Evolutionary conservation across 2,888 invertebrate species (phyloP), one percentile per base, ranked within the genome.

Genomic region (Agrochola lychnidis): DNA sequence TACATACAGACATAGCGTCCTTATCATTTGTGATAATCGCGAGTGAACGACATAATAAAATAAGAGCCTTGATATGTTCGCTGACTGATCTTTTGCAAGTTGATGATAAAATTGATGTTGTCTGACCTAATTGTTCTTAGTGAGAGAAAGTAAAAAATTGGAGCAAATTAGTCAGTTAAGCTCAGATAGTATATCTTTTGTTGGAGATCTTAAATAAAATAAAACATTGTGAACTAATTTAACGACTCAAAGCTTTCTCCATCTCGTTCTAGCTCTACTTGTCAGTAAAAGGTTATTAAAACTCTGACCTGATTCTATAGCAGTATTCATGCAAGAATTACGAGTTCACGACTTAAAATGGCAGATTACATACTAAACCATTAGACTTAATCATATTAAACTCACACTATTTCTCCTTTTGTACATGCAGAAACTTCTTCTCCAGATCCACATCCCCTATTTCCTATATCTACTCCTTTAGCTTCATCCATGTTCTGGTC

Each of bases 1-100:
- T 53, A 57, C 64, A 30, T n/a, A 66, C 63, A 40, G 14, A 76
- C 51, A 68, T 45, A 56, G 1, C 36, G 7, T 40, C 2, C 16
- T 48, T 62, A 75, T 79, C 76, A 56, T 16, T 62, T 12, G 16
- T n/a, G 14, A 14, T 61, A 22, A 62, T 70, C 71, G 9, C 2
- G 25, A 7, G 30, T 19, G 40, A 42, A 19, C n/a, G n/a, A n/a
- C 48, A 25, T 12, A 22, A 4, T 7, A 30, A 56, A 53, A 53
- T 70, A 36, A 2, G 2, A 16, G 1, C 2, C 1, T 3, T 19
- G 19, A 19, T 64, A n/a, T 36, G 6, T 4, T 10, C 64, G n/a
- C 25, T 19, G 6, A 45, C 64, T 25, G 10, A 42, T 42, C 6
- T 12, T 66, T 7, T 19, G 25, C 25, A 14, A 57, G n/a, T 14